A percentile compares a stretch with the other conserved stretches of the same genome.
These are phyloP conservation scores for Phoenoteleia sp. DNA, from an alignment of 2,888 invertebrate genomes.

Conservation along the genomic window DNA sequence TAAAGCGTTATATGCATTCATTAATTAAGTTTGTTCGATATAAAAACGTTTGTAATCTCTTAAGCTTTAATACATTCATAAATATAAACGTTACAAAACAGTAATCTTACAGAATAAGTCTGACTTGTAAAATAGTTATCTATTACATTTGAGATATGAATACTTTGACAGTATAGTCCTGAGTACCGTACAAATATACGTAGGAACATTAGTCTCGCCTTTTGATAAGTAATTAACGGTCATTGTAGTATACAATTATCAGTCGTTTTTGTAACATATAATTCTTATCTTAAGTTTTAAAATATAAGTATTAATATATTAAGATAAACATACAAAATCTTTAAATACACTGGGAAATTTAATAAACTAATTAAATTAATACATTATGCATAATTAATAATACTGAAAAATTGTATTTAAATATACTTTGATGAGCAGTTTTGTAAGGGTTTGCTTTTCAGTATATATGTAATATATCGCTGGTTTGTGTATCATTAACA, in stretches of 20 bases:
- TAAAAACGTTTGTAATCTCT: conserved; percentile 4
- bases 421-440: not conserved
- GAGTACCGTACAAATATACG: conserved; percentile 18
- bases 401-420: conserved; percentile 5
- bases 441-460: not conserved
- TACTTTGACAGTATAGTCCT: not conserved
- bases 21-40: not conserved
- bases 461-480: not conserved
- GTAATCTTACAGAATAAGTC: not conserved
- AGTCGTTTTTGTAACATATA: conserved; percentile 10
- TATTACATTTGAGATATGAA: not conserved
- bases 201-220: conserved; percentile 28
- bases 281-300: not conserved
- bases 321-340: no score
- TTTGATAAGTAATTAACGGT: not conserved
- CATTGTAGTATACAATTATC: not conserved
- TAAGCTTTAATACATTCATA: not conserved
- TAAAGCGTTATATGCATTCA: not conserved
- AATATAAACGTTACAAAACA: conserved; percentile 8
- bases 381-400: not conserved
- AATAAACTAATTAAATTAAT: not conserved
- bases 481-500: conserved; percentile 3
- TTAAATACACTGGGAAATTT: no score
- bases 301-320: not conserved
- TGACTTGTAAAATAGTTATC: not conserved